Percentiles rank a stretch among this genome's conserved stretches.
Evolutionary conservation across 2,797 vertebrate genomes (phyloP).

Genomic region (Galago senegalensis): DNA sequence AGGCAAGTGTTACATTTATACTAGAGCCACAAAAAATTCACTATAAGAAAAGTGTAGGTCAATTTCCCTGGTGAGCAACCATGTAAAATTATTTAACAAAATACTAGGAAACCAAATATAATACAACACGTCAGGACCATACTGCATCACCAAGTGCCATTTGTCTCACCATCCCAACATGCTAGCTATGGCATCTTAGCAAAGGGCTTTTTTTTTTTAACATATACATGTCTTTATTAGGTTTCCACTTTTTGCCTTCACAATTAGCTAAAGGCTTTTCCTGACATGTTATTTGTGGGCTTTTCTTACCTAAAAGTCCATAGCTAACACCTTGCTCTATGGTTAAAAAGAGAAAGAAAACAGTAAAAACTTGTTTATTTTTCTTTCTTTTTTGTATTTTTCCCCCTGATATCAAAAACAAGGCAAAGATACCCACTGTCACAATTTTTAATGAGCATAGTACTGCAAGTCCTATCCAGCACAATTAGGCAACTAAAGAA

Average conservation of each 20-base stretch:
- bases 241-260: no score
- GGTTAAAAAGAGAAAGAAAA: background rate
- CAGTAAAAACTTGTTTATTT: background rate
- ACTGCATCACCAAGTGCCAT: background rate
- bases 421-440: background rate
- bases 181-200: no score
- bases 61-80: background rate
- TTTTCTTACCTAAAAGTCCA: background rate
- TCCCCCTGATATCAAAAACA: background rate
- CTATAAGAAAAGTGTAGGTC: background rate
- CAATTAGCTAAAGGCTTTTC: no score
- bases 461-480: background rate
- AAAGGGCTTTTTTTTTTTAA: no score
- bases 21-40: background rate
- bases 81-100: background rate
- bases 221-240: no score
- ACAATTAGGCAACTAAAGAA: background rate
- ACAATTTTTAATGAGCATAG: background rate
- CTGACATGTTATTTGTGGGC: no score
- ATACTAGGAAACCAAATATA: background rate
- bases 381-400: no score
- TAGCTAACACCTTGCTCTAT: background rate
- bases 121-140: background rate
- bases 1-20: background rate
- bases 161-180: no score